Evolutionary conservation across 1,140 invertebrate genomes (phyloP).

Genomic region (Pseudomyrmex sp.): DNA sequence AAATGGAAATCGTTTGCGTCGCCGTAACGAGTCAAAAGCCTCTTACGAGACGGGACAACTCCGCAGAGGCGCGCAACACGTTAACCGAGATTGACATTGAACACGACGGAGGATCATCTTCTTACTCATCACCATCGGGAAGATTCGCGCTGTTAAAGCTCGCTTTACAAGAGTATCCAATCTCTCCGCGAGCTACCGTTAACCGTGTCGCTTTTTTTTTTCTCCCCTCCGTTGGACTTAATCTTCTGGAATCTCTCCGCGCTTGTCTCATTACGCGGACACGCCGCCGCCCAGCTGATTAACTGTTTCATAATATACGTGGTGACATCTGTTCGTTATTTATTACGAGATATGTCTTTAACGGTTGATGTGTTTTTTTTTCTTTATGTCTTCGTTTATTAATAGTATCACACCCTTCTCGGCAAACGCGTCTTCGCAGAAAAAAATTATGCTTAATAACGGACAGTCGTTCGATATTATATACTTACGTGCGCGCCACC

Average conservation of each 20-base stretch:
- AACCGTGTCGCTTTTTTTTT: constrained; percentile 58
- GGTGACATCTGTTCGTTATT: background rate
- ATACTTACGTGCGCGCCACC: no score
- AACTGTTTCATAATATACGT: constrained; percentile 1
- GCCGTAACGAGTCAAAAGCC: constrained; percentile 11
- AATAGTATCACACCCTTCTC: background rate
- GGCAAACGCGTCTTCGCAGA: background rate
- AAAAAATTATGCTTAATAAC: background rate
- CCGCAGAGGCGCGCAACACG: background rate
- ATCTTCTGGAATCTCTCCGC: constrained; percentile 4
- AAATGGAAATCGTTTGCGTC: background rate
- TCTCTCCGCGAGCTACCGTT: constrained; percentile 57
- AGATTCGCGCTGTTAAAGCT: constrained; percentile 34
- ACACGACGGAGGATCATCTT: background rate
- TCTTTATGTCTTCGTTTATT: background rate
- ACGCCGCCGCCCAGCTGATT: background rate
- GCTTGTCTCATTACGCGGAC: background rate
- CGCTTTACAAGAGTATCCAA: constrained; percentile 39
- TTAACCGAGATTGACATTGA: constrained; percentile 5
- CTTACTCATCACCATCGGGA: background rate
- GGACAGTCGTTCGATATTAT: background rate
- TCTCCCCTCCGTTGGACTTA: background rate
- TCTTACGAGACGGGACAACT: constrained; percentile 23
- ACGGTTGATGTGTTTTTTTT: background rate
- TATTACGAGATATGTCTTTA: background rate